Base-by-base conservation (phyloP, 1,140 invertebrate genomes). In the Drosophila punjabiensis region DNA sequence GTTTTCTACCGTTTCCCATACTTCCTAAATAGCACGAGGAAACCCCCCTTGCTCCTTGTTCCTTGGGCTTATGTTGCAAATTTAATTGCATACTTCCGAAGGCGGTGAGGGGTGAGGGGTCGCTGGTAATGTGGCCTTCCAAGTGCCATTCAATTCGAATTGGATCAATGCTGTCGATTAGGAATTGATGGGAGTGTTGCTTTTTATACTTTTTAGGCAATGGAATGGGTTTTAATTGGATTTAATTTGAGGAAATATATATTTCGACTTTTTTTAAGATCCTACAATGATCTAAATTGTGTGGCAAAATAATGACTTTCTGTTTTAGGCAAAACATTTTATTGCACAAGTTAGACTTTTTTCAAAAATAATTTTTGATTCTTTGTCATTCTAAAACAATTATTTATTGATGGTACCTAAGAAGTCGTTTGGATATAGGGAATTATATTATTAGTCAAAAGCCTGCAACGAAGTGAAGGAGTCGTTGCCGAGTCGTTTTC, bases 11-110 rank as follows among this genome's bases (percentile, higher is more conserved):
- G 7, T 28, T 45, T 18, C 43, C 35, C 13, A 50, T 13, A 13
- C 28, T 16, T n/a, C 16, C 16, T 32, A 13, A 6, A 33, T 1
- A 13, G n/a, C 11, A 1, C 14, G 0, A 7, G 50, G 1, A 6
- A 13, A 45, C 13, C 69, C 43, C 24, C 24, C 32, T 30, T 11
- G 20, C 13, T 24, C 53, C 39, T 41, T 41, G 43, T 69, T 69
- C 62, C 68, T 60, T 71, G 35, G 20, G 35, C 68, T 37, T 74
- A 62, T 74, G 70, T 74, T 59, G 70, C 70, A 73, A 74, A 73
- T 62, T 74, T 62, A 74, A 74, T 74, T 74, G 70, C 70, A 62
- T 43, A 33, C 70, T 48, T 74, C 43, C 52, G 43, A 28, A 28
- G 13, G 33, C 18, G 13, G 18, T 13, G 33, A 13, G 14, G 32